These are phyloP conservation scores for Zhuqinia jingwanae DNA, from an alignment of 2,888 invertebrate species.

Conservation along the genomic window DNA sequence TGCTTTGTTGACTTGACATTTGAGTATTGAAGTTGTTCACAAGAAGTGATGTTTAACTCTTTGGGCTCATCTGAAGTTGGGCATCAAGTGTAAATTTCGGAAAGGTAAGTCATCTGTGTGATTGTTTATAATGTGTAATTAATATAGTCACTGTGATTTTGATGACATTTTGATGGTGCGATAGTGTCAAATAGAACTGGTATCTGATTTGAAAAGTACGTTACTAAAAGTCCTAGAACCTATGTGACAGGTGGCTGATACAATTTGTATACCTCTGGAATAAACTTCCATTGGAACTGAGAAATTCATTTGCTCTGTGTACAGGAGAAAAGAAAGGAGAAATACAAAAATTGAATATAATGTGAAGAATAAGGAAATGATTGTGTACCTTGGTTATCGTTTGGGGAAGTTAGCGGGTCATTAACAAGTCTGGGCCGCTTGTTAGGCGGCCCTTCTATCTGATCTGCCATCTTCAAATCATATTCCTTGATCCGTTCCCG, in stretches of 20 bases:
- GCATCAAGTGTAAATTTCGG: no score
- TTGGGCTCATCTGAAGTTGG: no score
- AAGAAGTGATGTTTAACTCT: no score
- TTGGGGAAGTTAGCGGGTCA: conserved; percentile 90
- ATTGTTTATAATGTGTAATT: no score
- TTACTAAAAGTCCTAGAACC: background rate
- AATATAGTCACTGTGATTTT: no score
- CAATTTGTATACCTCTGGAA: background rate
- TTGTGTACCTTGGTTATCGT: conserved; percentile 81
- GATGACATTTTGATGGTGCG: no score
- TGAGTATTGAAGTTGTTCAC: no score
- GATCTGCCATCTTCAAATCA: conserved; percentile 90
- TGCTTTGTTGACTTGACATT: no score
- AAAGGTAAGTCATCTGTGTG: no score
- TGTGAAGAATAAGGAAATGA: no score
- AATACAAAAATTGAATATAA: background rate
- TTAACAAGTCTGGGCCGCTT: conserved; percentile 97
- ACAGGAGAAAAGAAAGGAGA: conserved; percentile 6
- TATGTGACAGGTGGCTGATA: conserved; percentile 21
- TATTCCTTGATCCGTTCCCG: conserved; percentile 69
- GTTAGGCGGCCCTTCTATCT: conserved; percentile 96
- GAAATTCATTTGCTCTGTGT: background rate
- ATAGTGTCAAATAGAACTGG: no score
- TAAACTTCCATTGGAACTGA: background rate
- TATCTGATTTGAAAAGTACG: no score